Evolutionary conservation across 2,797 vertebrate genomes (phyloP).

Genomic region (Channallabes apus): DNA sequence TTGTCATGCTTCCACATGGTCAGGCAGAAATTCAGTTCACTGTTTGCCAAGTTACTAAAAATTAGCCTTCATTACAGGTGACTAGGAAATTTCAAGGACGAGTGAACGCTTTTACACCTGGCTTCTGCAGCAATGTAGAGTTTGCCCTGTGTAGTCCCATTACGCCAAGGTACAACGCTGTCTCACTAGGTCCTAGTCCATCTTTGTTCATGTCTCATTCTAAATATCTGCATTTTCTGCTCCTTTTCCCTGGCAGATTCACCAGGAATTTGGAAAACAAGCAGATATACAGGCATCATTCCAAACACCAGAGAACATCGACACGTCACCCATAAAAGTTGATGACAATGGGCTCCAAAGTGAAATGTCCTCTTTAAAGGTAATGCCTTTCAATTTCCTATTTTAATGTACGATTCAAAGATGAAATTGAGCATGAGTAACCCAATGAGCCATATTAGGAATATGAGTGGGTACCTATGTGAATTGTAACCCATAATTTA

Average conservation of each 20-base stretch:
- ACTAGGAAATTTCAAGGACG: conserved; percentile 97
- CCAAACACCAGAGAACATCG: conserved; percentile 79
- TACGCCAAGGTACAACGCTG: conserved; percentile 83
- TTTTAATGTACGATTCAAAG: not conserved
- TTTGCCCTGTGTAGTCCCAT: conserved; percentile 93
- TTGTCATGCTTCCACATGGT: conserved; percentile 94
- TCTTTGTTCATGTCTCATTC: not conserved
- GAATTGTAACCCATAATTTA: conserved; percentile 11
- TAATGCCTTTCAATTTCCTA: conserved; percentile 56
- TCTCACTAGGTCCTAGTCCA: not conserved
- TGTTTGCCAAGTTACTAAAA: not conserved
- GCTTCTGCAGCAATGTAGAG: conserved; percentile 91
- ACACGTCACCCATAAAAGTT: conserved; percentile 81
- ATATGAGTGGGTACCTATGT: conserved; percentile 12
- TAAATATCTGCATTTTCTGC: not conserved
- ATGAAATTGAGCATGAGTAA: not conserved
- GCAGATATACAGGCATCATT: conserved; percentile 84
- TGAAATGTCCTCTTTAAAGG: conserved; percentile 79
- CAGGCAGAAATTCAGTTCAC: conserved; percentile 62
- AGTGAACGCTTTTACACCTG: conserved; percentile 92
- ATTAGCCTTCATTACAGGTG: conserved; percentile 75
- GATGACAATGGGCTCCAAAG: conserved; percentile 85
- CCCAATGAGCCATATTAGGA: conserved; percentile 1
- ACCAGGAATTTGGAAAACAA: conserved; percentile 76
- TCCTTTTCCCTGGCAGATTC: conserved; percentile 72